phyloP scores from a whole-genome alignment of 2,113 vertebrate species.

The Anas platyrhynchos region DNA sequence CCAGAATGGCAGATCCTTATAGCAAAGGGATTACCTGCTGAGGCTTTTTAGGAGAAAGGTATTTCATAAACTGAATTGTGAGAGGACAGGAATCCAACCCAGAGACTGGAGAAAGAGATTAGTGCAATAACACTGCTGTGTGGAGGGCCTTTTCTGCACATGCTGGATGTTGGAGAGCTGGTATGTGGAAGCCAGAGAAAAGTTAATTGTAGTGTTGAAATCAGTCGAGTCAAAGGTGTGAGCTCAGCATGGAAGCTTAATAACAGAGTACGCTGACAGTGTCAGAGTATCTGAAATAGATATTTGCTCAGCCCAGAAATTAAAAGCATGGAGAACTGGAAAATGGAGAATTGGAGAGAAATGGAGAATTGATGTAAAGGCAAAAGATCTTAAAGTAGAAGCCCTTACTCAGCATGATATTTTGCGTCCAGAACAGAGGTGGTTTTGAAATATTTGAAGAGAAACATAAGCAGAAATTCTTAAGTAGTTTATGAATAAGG shows the following conservation, averaged over 20 bases:
- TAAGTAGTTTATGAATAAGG: neutral
- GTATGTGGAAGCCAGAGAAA: neutral
- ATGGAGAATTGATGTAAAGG: neutral
- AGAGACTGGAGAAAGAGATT: neutral
- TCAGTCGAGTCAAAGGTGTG: neutral
- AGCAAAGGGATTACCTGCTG: neutral
- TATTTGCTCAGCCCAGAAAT: neutral
- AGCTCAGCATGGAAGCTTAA: neutral
- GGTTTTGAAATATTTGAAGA: neutral
- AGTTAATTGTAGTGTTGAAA: neutral
- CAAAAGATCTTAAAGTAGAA: neutral
- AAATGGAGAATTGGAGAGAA: too few relatives aligned
- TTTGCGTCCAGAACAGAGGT: neutral
- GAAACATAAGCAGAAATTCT: neutral
- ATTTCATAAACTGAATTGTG: neutral
- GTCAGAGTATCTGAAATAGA: neutral
- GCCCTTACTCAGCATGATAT: neutral
- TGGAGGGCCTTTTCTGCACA: neutral
- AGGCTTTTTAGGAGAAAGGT: neutral
- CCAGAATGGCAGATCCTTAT: neutral
- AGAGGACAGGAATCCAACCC: neutral
- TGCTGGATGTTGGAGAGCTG: too few relatives aligned
- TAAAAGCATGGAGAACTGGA: neutral
- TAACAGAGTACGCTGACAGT: neutral
- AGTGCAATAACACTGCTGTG: accelerated